Percentiles rank a stretch among this genome's conserved stretches.
phyloP scores from a whole-genome alignment of 2,888 invertebrate species.

The Crocallis elinguaria region DNA sequence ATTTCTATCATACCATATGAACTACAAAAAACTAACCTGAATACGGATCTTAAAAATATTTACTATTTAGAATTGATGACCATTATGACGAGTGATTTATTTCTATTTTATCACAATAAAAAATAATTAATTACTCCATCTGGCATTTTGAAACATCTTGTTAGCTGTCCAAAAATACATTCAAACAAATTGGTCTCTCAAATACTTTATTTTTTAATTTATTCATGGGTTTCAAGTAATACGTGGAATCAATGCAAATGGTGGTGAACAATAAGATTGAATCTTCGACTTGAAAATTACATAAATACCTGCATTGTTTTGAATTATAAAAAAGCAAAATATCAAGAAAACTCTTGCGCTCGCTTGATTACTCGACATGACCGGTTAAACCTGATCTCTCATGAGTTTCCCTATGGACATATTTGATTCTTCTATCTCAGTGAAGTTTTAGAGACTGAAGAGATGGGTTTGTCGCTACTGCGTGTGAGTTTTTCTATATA shows the following conservation, averaged over 20 bases:
- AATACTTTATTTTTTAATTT: neutral
- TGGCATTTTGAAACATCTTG: neutral
- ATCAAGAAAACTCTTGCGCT: constrained; percentile 38
- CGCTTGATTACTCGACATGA: constrained; percentile 50
- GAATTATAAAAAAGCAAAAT: constrained; percentile 39
- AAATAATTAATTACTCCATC: neutral
- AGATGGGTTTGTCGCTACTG: constrained; percentile 66
- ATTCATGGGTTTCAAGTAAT: neutral
- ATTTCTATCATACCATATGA: constrained; percentile 32
- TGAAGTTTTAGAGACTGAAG: constrained; percentile 37
- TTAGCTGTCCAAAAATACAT: neutral
- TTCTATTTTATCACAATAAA: constrained; percentile 13
- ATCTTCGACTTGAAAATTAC: constrained; percentile 34
- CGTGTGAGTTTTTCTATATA: constrained; percentile 56
- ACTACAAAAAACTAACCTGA: constrained; percentile 25
- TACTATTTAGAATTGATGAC: neutral
- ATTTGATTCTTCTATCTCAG: constrained; percentile 37
- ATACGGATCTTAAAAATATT: neutral
- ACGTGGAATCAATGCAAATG: constrained; percentile 8
- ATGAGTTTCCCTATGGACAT: constrained; percentile 45
- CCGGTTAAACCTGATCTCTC: constrained; percentile 56
- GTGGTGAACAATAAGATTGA: constrained; percentile 3
- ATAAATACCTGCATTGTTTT: constrained; percentile 44
- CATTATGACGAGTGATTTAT: constrained; percentile 7
- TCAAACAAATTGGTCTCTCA: neutral